A percentile compares a stretch with the other conserved stretches of the same genome.
These are phyloP conservation scores for Sminthurides aquaticus DNA, from an alignment of 2,888 invertebrate genomes.

Conservation along the genomic window DNA sequence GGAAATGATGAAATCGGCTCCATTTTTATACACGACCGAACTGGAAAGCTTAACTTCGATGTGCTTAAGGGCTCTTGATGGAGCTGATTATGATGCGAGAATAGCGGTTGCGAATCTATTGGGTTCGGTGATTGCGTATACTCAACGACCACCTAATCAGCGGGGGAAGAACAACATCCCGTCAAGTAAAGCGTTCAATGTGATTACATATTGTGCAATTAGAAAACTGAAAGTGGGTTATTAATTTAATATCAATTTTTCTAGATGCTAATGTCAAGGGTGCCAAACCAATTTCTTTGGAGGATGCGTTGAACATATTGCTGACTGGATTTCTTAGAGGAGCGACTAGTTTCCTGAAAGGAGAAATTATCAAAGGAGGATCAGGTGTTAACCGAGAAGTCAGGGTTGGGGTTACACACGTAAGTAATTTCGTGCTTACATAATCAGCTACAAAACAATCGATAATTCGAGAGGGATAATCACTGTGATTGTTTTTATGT, in stretches of 20 bases:
- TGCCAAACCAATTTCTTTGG: slow-evolving; percentile 66
- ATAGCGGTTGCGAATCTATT: slow-evolving; percentile 86
- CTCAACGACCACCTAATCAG: slow-evolving; percentile 56
- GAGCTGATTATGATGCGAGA: slow-evolving; percentile 82
- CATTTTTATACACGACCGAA: slow-evolving; percentile 59
- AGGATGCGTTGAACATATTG: slow-evolving; percentile 82
- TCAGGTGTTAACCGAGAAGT: slow-evolving; percentile 91
- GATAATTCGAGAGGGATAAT: background rate
- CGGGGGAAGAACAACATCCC: slow-evolving; percentile 47
- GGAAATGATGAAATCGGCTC: slow-evolving; percentile 38
- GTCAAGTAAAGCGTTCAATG: slow-evolving; percentile 45
- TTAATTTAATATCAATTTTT: background rate
- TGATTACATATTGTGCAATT: background rate
- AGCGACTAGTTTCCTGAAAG: slow-evolving; percentile 86
- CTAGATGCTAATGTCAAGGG: slow-evolving; percentile 48
- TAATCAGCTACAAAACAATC: background rate
- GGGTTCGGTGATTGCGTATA: slow-evolving; percentile 77
- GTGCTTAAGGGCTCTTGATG: slow-evolving; percentile 85
- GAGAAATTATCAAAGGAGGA: slow-evolving; percentile 91
- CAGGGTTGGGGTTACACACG: slow-evolving; percentile 93
- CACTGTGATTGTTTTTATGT: background rate
- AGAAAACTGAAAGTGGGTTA: background rate
- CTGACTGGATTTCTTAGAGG: slow-evolving; percentile 91
- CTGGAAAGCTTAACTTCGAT: slow-evolving; percentile 84
- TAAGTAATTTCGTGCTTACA: slow-evolving; percentile 50